phyloP scores from a whole-genome alignment of 37 sponge, comb jelly and placozoan genomes.

The Crambe crambe region DNA sequence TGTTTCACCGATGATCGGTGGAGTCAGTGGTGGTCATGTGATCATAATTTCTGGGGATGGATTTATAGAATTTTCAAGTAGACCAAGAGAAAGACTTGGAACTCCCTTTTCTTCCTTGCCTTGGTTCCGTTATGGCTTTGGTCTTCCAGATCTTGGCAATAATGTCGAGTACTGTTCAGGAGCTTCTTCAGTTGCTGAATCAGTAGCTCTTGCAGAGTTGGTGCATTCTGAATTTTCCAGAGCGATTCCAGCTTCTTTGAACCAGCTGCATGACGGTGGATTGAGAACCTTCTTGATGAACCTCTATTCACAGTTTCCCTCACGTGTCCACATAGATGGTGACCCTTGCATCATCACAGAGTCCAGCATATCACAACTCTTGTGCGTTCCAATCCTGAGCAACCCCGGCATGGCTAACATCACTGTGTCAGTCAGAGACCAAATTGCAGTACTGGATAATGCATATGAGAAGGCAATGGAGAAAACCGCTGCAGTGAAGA shows the following conservation, averaged over 20 bases:
- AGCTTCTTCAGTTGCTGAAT: no score
- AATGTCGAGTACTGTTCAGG: no score
- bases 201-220: not conserved
- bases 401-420: constrained; percentile 27
- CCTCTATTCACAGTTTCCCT: not conserved
- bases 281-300: not conserved
- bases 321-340: constrained; percentile 23
- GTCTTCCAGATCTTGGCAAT: not conserved
- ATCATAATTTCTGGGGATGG: constrained; percentile 61
- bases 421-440: constrained; percentile 26
- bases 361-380: constrained; percentile 4
- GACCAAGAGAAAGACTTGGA: not conserved
- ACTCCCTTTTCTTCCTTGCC: constrained; percentile 5
- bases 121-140: constrained; percentile 30
- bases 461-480: constrained; percentile 5
- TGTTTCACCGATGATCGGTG: constrained; percentile 25
- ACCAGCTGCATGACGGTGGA: not conserved
- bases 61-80: constrained; percentile 17
- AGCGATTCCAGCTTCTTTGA: not conserved
- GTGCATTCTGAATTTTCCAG: not conserved
- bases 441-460: constrained; percentile 6
- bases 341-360: constrained; percentile 42
- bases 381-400: constrained; percentile 15
- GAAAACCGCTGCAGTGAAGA: constrained; percentile 11
- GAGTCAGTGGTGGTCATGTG: constrained; percentile 60